A percentile compares a stretch with the other conserved stretches of the same genome.
Evolutionary conservation across 2,797 vertebrate genomes (phyloP).

Genomic region (Sebastes kiyomatsui): DNA sequence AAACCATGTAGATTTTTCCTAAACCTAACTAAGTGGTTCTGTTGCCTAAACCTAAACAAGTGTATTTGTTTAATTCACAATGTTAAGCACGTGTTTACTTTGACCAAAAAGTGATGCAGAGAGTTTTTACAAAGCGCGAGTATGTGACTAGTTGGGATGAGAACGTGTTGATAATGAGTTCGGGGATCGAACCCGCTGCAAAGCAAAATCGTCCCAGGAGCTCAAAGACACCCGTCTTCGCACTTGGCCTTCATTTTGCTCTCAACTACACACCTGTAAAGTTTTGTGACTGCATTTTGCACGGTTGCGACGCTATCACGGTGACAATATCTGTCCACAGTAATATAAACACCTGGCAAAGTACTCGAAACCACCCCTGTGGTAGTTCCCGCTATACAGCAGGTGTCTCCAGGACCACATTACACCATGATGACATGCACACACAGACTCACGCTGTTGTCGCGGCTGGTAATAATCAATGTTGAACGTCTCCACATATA

Average conservation of each 20-base stretch:
- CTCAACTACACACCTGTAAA: neutral
- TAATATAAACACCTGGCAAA: neutral
- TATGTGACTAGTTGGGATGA: too few relatives aligned
- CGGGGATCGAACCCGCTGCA: too few relatives aligned
- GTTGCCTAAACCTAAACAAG: too few relatives aligned
- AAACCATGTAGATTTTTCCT: too few relatives aligned
- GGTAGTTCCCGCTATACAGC: neutral
- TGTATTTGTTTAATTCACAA: too few relatives aligned
- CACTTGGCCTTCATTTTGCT: neutral
- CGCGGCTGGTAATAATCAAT: neutral
- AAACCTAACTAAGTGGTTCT: too few relatives aligned
- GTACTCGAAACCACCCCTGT: neutral
- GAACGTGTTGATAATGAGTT: too few relatives aligned
- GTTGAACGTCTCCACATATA: neutral
- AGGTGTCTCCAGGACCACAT: neutral
- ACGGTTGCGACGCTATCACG: neutral
- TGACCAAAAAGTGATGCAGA: too few relatives aligned
- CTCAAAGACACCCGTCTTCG: too few relatives aligned
- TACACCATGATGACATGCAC: neutral
- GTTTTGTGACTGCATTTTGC: neutral
- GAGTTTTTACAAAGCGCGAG: too few relatives aligned
- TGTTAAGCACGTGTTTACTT: too few relatives aligned
- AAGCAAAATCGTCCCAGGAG: too few relatives aligned
- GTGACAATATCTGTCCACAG: neutral
- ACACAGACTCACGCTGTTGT: neutral